These are phyloP conservation scores for Junco hyemalis DNA, from an alignment of 2,113 vertebrate genomes.

Conservation along the genomic window DNA sequence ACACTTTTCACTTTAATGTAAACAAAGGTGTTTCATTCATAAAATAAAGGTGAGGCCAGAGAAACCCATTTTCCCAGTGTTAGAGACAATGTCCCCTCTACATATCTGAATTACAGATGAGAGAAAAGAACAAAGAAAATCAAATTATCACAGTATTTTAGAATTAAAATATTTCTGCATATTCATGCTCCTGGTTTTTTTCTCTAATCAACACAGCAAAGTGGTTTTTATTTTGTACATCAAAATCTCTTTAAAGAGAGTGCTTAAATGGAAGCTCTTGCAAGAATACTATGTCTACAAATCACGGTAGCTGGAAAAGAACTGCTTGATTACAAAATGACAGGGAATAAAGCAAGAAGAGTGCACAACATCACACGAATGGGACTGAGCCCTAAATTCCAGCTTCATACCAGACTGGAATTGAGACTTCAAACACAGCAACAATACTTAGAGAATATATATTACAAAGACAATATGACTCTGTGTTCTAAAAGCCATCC, in stretches of 20 bases:
- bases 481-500: neutral
- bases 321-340: neutral
- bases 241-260: neutral
- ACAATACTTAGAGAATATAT: neutral
- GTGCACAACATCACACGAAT: neutral
- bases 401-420: neutral
- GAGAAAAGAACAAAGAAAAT: conserved; percentile 26
- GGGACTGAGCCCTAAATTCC: neutral
- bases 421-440: neutral
- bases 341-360: neutral
- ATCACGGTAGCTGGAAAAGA: neutral
- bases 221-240: neutral
- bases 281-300: neutral
- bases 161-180: neutral
- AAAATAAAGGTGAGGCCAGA: neutral
- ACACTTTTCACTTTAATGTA: neutral
- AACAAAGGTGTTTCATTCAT: neutral
- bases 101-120: neutral
- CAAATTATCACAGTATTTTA: neutral
- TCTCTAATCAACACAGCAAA: neutral
- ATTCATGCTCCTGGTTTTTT: neutral
- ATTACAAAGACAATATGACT: neutral
- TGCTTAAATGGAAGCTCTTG: neutral
- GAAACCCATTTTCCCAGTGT: neutral
- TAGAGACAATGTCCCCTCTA: neutral